Base-by-base conservation (phyloP, 2,113 vertebrate species). In the Ovis aries region DNA sequence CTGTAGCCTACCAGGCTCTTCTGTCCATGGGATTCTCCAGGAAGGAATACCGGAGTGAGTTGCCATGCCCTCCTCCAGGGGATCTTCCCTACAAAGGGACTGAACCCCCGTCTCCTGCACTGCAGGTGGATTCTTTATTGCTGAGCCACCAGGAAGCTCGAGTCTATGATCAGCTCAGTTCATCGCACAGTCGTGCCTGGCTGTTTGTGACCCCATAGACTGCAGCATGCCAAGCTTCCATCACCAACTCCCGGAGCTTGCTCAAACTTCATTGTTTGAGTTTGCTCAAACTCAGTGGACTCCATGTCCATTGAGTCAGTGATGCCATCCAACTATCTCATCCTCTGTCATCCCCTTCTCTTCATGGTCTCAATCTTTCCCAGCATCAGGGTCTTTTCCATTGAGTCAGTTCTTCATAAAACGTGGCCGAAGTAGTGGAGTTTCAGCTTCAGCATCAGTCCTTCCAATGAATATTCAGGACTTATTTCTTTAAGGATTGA, bases 151-250 rank as follows among this genome's bases (percentile, higher is more conserved):
- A 43, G 23, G 40, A 77, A 43, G 71, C 40, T 43, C 3, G 0
- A 43, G 12, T 43, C 71, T 77, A 43, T 27, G 40, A 27, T 77
- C 23, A 6, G 10, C 13, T 71, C 67, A 71, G 67, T 71, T 71
- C 67, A 71, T 71, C 0, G 0, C 1, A 0, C 67, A 40, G 19
- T 71, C 5, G 1, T 71, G n/a, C 0, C 64, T 0, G 0, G 36
- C 64, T 71, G 9, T 71, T 36, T 71, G n/a, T 71, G 67, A 71
- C n/a, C 8, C n/a, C 67, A 71, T 36, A 21, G n/a, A 71, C 67
- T 40, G n/a, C 67, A 71, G 67, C 67, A 40, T 3, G 10, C 67
- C n/a, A 71, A 19, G n/a, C 67, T 40, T 71, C 67, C 67, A 71
- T 12, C n/a, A 71, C n/a, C 19, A 71, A 23, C n/a, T 40, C n/a